Evolutionary conservation across 2,113 vertebrate genomes (phyloP).

Genomic region (Dromas ardeola): DNA sequence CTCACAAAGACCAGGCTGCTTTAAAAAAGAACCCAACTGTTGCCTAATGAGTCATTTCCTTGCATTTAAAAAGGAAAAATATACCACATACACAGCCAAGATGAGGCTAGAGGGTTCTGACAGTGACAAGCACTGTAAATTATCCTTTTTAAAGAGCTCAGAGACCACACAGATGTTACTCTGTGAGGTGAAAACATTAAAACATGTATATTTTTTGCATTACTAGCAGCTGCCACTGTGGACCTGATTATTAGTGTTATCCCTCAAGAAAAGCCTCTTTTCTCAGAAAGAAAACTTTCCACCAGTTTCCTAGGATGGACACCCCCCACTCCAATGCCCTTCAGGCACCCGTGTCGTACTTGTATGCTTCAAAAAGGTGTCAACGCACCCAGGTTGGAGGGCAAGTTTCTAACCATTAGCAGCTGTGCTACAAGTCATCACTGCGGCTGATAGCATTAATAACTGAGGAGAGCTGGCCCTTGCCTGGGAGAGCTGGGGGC

Average conservation of each 20-base stretch:
- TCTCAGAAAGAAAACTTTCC: background rate
- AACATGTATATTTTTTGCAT: background rate
- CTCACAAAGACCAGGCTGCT: background rate
- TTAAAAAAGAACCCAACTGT: background rate
- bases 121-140: background rate
- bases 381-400: background rate
- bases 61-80: background rate
- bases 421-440: background rate
- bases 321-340: background rate
- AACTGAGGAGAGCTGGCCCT: background rate
- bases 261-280: background rate
- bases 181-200: background rate
- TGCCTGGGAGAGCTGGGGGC: background rate
- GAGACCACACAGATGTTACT: background rate
- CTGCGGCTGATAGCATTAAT: background rate
- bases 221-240: background rate
- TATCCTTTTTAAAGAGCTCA: background rate
- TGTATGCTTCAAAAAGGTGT: background rate
- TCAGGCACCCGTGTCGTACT: background rate
- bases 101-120: background rate
- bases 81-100: background rate
- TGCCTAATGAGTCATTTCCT: conserved; percentile 26
- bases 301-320: background rate
- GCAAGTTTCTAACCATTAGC: background rate
- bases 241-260: background rate